Base-by-base conservation (phyloP, 1,140 invertebrate genomes). In the Apis laboriosa region DNA sequence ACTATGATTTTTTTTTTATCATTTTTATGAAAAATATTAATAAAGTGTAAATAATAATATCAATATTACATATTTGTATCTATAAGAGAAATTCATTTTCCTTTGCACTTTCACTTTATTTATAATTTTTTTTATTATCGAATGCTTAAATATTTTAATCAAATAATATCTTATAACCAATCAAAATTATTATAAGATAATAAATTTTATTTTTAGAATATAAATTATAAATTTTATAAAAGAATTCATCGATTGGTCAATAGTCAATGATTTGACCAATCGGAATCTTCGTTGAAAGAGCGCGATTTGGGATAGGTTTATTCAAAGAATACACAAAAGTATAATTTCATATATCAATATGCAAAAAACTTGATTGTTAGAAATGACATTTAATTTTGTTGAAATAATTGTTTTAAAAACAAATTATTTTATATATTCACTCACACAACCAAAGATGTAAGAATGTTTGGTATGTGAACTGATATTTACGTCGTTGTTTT, bases 401-500 rank as follows among this genome's bases (percentile, higher is more conserved):
- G 49, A 9, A n/a, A 56, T 43, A 53, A 63, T 34, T 64, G 51
- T 12, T 24, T 28, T 34, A 53, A 24, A 51, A 13, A 24, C 34
- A 55, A 63, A 73, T n/a, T 34, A 17, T 71, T 21, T 28, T 24
- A 51, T 66, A 43, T 55, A 11, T 56, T 53, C 80, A 60, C 76
- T 67, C 70, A 49, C 76, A 71, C 63, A 76, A 66, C 28, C 15
- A 61, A 21, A 34, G 17, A 77, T 55, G 67, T 51, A 87, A 74
- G 67, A 80, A 86, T 67, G 86, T 67, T 71, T 53, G 76, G 72
- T 72, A 86, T 80, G 80, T 55, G 68, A 84, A 61, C 68, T 67
- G 58, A 74, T 87, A 87, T 87, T 87, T 87, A 87, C 86, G 85
- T 74, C 64, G 77, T 53, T 70, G n/a, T 72, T 71, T 60, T 56